Evolutionary conservation across 37 sponge, comb jelly and placozoan genomes (phyloP).

Genomic region (Aplysina aerophoba): DNA sequence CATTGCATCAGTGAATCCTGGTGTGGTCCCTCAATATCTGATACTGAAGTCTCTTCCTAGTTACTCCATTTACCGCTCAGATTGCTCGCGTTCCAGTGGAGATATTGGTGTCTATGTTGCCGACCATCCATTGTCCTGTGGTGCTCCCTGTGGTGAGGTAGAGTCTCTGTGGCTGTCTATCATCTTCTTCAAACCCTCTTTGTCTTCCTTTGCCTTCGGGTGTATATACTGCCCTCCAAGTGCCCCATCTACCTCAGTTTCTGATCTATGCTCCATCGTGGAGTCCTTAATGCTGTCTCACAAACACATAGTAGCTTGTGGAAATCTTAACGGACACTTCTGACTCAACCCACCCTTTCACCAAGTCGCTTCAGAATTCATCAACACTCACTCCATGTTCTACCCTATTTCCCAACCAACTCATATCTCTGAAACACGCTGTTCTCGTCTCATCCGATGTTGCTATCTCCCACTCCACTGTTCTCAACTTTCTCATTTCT

Average conservation of each 20-base stretch:
- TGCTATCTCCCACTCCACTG: background rate
- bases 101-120: too few species aligned
- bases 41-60: too few species aligned
- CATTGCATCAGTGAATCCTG: too few species aligned
- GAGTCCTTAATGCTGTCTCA: background rate
- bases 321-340: background rate
- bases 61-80: too few species aligned
- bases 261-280: background rate
- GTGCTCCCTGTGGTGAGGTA: too few species aligned
- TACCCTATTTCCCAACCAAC: slow-evolving; percentile 16
- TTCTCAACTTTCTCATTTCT: background rate
- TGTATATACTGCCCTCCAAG: slow-evolving; percentile 13
- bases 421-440: background rate
- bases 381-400: slow-evolving; percentile 9
- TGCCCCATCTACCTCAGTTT: background rate
- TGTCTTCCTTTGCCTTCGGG: background rate
- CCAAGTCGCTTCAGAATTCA: background rate
- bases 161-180: too few species aligned
- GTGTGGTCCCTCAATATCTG: too few species aligned
- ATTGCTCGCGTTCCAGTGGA: too few species aligned
- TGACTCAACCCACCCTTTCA: slow-evolving; percentile 14
- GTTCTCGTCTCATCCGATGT: slow-evolving; percentile 3
- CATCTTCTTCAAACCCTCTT: background rate
- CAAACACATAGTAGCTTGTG: background rate
- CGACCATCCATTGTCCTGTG: too few species aligned